Base-by-base conservation (phyloP, 2,113 vertebrate species). In the Silurus glanis region DNA sequence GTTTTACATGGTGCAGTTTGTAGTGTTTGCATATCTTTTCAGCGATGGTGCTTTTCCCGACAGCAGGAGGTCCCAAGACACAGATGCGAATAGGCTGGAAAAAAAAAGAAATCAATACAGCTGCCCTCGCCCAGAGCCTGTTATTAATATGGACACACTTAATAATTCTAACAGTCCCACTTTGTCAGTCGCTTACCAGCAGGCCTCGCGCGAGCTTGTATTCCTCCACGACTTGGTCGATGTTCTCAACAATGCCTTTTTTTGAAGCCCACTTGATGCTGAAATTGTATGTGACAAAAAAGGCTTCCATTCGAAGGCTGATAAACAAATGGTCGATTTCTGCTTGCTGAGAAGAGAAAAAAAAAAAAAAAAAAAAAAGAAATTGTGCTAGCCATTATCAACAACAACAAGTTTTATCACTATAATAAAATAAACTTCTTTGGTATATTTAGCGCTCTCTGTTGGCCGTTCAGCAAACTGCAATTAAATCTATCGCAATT, bases 31-130 rank as follows among this genome's bases (percentile, higher is more conserved):
- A 95, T 87, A 99, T 91, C 45, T 92, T 91, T 80, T 93, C 91
- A 0, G 96, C 91, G 45, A 97, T 55, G 0, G 93, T 95, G 87
- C 94, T 97, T 86, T 99, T 99, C 1, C 98, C 98, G 80, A 94
- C 96, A 0, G 94, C 97, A 0, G 97, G 97, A 69, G 98, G 97
- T 3, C 97, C 98, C 1, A 98, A 94, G 1, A 99, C 85, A 74
- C 83, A 98, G 59, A 98, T 53, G 86, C 96, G 96, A 76, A 98
- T 87, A 6, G 97, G 97, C 98, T 99, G 81, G 9, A 90, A 89
- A 47, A 58, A 51, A 71, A 37, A 37, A 69, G n/a, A 19, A 53
- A 80, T 61, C 28, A 21, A 47, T 80, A 47, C 28, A 13, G 37
- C 28, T 28, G 37, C 28, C 14, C 0, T 80, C 7, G 45, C 7